Base-by-base conservation (phyloP, 1,140 invertebrate species). In the Himalopsyche phryganea region DNA sequence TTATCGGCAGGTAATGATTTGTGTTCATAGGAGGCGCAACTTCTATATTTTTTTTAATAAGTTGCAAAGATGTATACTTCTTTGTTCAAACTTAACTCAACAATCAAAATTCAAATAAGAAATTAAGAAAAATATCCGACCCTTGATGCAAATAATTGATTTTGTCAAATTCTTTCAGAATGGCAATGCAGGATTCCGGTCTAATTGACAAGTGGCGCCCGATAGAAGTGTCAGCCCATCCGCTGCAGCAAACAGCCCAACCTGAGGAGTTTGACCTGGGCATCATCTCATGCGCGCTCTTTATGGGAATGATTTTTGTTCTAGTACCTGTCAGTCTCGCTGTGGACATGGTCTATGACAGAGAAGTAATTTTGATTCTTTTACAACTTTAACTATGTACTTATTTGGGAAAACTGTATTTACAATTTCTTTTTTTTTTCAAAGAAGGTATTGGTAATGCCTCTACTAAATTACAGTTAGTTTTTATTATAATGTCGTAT, bases 271-370 rank as follows among this genome's bases (percentile, higher is more conserved):
- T 90, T 64, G 87, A 89, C 67, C 67, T 85, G 28, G 83, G 83
- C n/a, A 81, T 83, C 42, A 85, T 88, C 20, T 83, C 85, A 1
- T 83, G 87, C 19, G 80, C 86, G 11, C 77, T 88, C 1, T 85
- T 90, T 55, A 83, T 92, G 66, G 90, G 89, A 9, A 85, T 91
- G 82, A 85, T 87, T 45, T 90, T 91, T 66, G 83, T 87, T 1
- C 69, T 90, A 38, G 81, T 91, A 32, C 85, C 90, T 0, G 83
- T 90, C 45, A 87, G 85, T 32, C 76, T 92, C 61, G 86, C 85
- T 9, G 83, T 89, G n/a, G 88, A 90, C 53, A 84, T 92, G 73
- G 90, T 92, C 1, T 85, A 88, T 66, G 91, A 93, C 74, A 78
- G 89, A 71, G 87, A 92, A 81, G 91, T 92, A 76, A 71, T n/a